Base-by-base conservation (phyloP, 2,797 vertebrate genomes). In the Sebastes baramenuke region DNA sequence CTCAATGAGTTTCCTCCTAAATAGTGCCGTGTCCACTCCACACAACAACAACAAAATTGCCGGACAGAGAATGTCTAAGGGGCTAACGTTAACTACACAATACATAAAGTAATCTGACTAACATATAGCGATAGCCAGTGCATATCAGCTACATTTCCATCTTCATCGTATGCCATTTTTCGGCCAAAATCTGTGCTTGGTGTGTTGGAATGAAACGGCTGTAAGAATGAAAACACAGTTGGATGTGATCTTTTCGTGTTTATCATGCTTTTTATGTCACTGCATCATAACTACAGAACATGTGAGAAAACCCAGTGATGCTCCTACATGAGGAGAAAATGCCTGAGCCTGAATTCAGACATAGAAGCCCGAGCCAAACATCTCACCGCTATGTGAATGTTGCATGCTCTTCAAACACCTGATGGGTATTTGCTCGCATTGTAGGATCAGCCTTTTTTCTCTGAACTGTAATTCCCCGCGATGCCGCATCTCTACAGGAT, bases 341-440 rank as follows among this genome's bases (percentile, higher is more conserved):
- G n/a, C 13, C 67, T 16, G 27, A 66, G 54, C 62, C 62, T 18
- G 5, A 7, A 1, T 46, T 18, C 67, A 60, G 32, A 27, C 58
- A 38, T 12, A 13, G 32, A 67, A 72, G 55, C 54, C 32, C 0
- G 8, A 54, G 56, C 56, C 61, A 55, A n/a, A 60, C 36, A 10
- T 67, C 72, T 72, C 49, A 3, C 12, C 0, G 1, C 78, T 20
- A 4, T 14, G 34, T 56, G 58, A 67, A 56, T 30, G 74, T 30
- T 56, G 59, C 34, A 70, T 29, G 36, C 66, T 65, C 36, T 54
- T 29, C 59, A 85, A 82, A 87, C 67, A 81, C 72, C 73, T 76
- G 62, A 81, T 77, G 65, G 81, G 34, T 75, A 58, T 78, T 69
- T 81, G 49, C 72, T 72, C 18, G 0, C 34, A 5, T 46, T 82